Conservation (phyloP, 2,797 vertebrate genomes). For the Coregonus suidteri region DNA sequence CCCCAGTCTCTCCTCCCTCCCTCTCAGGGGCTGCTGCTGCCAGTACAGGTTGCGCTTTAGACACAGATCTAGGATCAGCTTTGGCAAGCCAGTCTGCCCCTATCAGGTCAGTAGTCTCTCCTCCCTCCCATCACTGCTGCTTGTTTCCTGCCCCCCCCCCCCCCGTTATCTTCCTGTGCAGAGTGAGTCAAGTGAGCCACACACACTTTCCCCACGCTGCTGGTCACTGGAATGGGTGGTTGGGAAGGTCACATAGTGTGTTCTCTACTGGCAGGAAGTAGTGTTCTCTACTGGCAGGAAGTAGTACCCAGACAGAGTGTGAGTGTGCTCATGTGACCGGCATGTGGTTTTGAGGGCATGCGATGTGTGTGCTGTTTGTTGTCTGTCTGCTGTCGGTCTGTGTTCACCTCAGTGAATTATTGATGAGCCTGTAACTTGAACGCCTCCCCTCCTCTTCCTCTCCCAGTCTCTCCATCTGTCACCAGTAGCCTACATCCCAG, state of each 20-base stretch:
- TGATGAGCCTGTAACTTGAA: slow-evolving; percentile 75
- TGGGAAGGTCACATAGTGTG: slow-evolving; percentile 22
- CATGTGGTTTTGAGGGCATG: neutral
- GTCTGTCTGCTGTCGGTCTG: slow-evolving; percentile 29
- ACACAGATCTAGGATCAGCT: neutral
- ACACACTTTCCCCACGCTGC: neutral
- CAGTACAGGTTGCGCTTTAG: neutral
- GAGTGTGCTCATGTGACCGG: slow-evolving; percentile 3
- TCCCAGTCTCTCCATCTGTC: slow-evolving; percentile 42
- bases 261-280: neutral
- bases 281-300: slow-evolving; percentile 9
- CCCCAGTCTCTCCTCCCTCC: neutral
- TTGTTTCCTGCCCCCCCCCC: too few species aligned
- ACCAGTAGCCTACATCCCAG: slow-evolving; percentile 46
- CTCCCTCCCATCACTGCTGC: neutral
- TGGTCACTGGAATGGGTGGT: neutral
- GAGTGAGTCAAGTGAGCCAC: neutral
- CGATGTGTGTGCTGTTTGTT: slow-evolving; percentile 22
- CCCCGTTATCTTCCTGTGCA: too few species aligned
- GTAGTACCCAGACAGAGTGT: slow-evolving; percentile 12
- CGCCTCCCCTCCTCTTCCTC: slow-evolving; percentile 40
- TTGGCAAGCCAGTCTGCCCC: too few species aligned
- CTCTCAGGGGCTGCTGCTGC: neutral
- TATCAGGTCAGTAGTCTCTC: neutral
- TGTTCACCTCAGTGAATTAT: slow-evolving; percentile 71